Base-by-base conservation (phyloP, 2,113 vertebrate species). In the Rhabdornis inornatus region DNA sequence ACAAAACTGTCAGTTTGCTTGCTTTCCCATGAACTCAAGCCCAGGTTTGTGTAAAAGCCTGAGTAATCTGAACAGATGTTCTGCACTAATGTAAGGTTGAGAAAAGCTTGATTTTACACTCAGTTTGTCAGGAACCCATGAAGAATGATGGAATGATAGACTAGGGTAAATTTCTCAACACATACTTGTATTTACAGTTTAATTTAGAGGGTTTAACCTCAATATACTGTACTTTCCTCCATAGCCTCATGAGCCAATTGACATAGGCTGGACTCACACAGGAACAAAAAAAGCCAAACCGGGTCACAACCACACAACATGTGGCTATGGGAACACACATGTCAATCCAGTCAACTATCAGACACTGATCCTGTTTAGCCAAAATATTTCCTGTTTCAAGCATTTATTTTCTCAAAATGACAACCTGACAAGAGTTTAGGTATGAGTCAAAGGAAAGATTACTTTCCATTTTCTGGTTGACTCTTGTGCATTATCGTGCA, bases 391-490 rank as follows among this genome's bases (percentile, higher is more conserved):
- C 96, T 96, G 91, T 96, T 96, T 96, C 92, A 96, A 89, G 89
- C 75, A 90, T 89, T 95, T 90, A 64, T 96, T 94, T 96, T 97
- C 96, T 96, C 92, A 91, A 95, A 95, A 97, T 95, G 97, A 97
- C 94, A 96, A 77, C 69, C 53, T 79, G 74, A 90, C 91, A 95
- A 74, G 71, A 94, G 82, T 97, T 47, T 76, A 89, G 94, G 87
- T 96, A 96, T 97, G 95, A 95, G 86, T 97, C 95, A 96, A 92
- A 96, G 96, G 94, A 96, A 96, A 95, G 70, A 83, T 90, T 63
- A 97, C 97, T 97, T 97, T 97, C 96, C 82, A 97, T 97, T 97
- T 97, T 97, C 95, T 97, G 86, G 77, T 84, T 95, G 88, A 90
- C 84, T 94, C 95, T 60, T 49, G 52, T 3, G 4, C 65, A 79